A percentile compares a stretch with the other conserved stretches of the same genome.
Conservation (phyloP, 2,888 invertebrate genomes). For the Mesorhabditis spiculigera region DNA sequence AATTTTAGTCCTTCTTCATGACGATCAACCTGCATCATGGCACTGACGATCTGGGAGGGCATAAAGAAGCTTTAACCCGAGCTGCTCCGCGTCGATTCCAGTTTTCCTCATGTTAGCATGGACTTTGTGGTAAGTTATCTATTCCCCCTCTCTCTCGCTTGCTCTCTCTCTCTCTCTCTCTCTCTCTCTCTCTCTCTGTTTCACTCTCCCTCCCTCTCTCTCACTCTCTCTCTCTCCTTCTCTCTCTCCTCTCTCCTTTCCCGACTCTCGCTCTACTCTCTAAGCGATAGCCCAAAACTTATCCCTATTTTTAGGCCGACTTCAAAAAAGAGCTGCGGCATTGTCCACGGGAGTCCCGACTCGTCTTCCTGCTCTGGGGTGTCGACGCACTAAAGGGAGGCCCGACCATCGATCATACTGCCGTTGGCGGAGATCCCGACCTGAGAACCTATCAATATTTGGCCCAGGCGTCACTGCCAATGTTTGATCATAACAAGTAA, state of each 20-base stretch:
- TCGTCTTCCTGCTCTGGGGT: constrained; percentile 26
- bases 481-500: constrained; percentile 48
- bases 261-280: too few relatives aligned
- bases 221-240: too few relatives aligned
- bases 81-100: constrained; percentile 20
- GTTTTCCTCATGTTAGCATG: constrained; percentile 40
- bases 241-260: too few relatives aligned
- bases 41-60: constrained; percentile 33
- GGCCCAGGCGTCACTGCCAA: constrained; percentile 44
- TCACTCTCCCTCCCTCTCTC: too few relatives aligned
- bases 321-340: constrained; percentile 26
- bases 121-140: constrained; percentile 45
- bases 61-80: constrained; percentile 21
- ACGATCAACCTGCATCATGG: constrained; percentile 45
- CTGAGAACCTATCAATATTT: constrained; percentile 9
- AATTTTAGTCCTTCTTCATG: constrained; percentile 30
- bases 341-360: constrained; percentile 34
- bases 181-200: too few relatives aligned
- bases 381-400: background rate
- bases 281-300: too few relatives aligned
- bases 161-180: too few relatives aligned
- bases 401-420: too few relatives aligned
- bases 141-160: too few relatives aligned
- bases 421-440: too few relatives aligned
- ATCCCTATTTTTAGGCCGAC: constrained; percentile 26